Base-by-base conservation (phyloP, 2,797 vertebrate species). In the Lindbergichthys nudifrons region DNA sequence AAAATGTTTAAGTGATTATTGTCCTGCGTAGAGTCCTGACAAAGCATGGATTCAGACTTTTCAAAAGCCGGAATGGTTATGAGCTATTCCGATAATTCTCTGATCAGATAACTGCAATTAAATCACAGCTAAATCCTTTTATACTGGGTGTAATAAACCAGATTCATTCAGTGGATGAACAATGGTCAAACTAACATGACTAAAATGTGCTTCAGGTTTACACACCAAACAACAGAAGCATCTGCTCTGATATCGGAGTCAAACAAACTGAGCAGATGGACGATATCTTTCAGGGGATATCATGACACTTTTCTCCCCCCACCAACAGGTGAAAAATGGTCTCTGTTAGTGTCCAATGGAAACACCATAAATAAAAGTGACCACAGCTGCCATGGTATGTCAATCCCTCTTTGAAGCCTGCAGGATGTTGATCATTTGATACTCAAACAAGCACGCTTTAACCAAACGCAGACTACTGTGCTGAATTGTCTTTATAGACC, bases 381-480 rank as follows among this genome's bases (percentile, higher is more conserved):
- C 36, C 39, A 19, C 51, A 58, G 5, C 39, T 26, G 53, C 16
- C 56, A 36, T 42, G 43, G 32, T 41, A 61, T 50, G 53, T 15
- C 30, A 18, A 39, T 10, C 16, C 41, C n/a, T 16, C 14, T 70
- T 10, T 58, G 5, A 75, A 47, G 39, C 6, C 47, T 7, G 30
- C 12, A 23, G 8, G 0, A 4, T 18, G 18, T 26, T 9, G 63
- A 47, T 3, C 48, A 9, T 36, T 8, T 36, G 18, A 70, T 47
- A 54, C 3, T 53, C 3, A 9, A 50, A 39, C 41, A 9, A 13
- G n/a, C 48, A 57, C 2, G 32, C 14, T 63, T 67, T 10, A 52
- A 56, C 52, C 42, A 70, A 69, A 70, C 53, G 70, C 3, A 52
- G 12, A 18, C 43, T 4, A 5, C 45, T 57, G 18, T 59, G 19